A percentile compares a stretch with the other conserved stretches of the same genome.
These are phyloP conservation scores for Bombyx mandarina DNA, from an alignment of 1,140 invertebrate species.

Conservation along the genomic window DNA sequence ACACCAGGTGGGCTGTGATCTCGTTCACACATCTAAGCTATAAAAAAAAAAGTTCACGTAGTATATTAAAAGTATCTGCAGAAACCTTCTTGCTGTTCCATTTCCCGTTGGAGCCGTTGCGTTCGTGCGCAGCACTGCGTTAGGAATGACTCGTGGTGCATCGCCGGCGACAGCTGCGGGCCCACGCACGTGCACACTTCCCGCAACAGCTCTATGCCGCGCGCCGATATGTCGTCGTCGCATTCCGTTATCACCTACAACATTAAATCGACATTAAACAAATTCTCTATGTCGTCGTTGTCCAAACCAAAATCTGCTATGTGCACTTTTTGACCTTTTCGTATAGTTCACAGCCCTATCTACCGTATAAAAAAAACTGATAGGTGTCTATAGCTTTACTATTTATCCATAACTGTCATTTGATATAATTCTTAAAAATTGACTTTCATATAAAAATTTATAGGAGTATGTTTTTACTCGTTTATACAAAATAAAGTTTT, in stretches of 20 bases:
- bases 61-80: neutral
- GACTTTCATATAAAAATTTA: too few relatives aligned
- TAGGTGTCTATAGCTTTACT: too few relatives aligned
- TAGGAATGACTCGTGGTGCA: conserved; percentile 94
- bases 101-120: conserved; percentile 76
- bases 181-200: conserved; percentile 96
- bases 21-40: too few relatives aligned
- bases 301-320: neutral
- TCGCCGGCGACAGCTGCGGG: conserved; percentile 84
- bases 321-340: too few relatives aligned
- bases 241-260: conserved; percentile 87
- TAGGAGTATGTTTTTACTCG: too few relatives aligned
- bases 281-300: neutral
- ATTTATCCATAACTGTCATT: too few relatives aligned
- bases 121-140: conserved; percentile 90
- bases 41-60: neutral
- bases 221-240: conserved; percentile 91
- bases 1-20: too few relatives aligned
- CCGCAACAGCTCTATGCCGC: conserved; percentile 92
- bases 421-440: too few relatives aligned
- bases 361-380: neutral
- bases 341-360: too few relatives aligned
- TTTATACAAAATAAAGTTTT: too few relatives aligned
- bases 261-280: neutral
- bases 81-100: conserved; percentile 16